These are phyloP conservation scores for Otus scops DNA, from an alignment of 2,797 vertebrate species.

Conservation along the genomic window DNA sequence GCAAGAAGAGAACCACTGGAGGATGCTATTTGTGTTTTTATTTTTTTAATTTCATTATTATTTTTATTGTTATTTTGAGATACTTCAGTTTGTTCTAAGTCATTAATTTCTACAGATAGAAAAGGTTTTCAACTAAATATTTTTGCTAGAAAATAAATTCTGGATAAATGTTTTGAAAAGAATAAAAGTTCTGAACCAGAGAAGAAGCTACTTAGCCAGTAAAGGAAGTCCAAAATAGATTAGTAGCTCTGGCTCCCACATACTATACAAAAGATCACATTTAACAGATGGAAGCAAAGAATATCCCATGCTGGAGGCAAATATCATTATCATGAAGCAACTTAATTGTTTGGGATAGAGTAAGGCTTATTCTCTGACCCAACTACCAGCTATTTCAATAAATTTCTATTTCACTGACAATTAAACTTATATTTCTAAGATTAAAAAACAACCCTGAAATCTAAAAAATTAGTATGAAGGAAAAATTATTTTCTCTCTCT, in stretches of 20 bases:
- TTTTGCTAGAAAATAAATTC: neutral
- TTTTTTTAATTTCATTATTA: neutral
- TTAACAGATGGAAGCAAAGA: neutral
- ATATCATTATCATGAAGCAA: neutral
- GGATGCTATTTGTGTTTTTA: neutral
- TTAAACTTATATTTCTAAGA: neutral
- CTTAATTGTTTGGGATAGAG: neutral
- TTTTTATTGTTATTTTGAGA: neutral
- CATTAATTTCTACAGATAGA: neutral
- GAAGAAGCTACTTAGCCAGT: neutral
- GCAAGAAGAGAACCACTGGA: accelerated
- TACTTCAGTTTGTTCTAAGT: neutral
- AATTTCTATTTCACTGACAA: neutral
- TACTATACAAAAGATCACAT: neutral
- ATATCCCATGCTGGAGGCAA: neutral
- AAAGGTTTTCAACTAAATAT: neutral
- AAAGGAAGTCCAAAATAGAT: neutral
- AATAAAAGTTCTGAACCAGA: neutral
- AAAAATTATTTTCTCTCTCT: neutral
- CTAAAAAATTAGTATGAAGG: neutral
- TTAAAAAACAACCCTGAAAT: accelerated
- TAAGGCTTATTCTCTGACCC: neutral
- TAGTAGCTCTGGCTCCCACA: neutral
- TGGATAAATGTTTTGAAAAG: neutral
- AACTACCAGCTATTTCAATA: neutral